Base-by-base conservation (phyloP, 2,888 invertebrate genomes). In the Drosophila mimetica region DNA sequence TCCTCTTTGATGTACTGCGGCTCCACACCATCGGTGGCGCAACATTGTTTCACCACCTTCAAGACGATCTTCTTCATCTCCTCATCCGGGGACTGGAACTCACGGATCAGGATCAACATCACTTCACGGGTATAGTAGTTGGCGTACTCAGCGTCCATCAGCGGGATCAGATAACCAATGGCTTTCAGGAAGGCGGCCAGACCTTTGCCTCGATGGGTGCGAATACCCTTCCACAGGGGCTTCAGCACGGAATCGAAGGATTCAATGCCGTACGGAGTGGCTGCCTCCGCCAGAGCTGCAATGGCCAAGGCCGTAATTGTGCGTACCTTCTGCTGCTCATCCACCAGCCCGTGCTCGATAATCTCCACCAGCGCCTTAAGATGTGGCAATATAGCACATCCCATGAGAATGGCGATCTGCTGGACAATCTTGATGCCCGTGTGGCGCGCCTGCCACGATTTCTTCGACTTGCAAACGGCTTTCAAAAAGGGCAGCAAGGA, bases 31-130 rank as follows among this genome's bases (percentile, higher is more conserved):
- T 99, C 99, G 0, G 99, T 99, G 9, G 98, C 99, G 90, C 99
- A 99, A 92, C 99, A 99, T 92, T 99, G 99, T 92, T 99, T 99
- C 67, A 99, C 99, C 71, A 99, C 97, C 94, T 99, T 99, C 75
- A 99, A 93, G 0, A 99, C 99, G 93, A 99, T 99, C 91, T 99
- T 99, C 92, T 99, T 99, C 99, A 99, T 99, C 94, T 99, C 99
- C 92, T 99, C 99, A 92, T 99, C 99, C 0, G 99, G 99, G 61
- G 99, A 99, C 92, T 99, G 99, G 92, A 99, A 99, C 93, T 99
- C 99, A 92, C 99, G 95, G 86, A 99, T 99, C 25, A 99, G 93
- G 92, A 99, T 99, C 92, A 98, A 93, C 92, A 92, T 92, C 47
- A 92, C 99, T 95, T 99, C 99, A 82, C 99, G 94, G 1, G 99